These are phyloP conservation scores for Pachypanchax playfairii DNA, from an alignment of 2,113 vertebrate species.

Conservation along the genomic window DNA sequence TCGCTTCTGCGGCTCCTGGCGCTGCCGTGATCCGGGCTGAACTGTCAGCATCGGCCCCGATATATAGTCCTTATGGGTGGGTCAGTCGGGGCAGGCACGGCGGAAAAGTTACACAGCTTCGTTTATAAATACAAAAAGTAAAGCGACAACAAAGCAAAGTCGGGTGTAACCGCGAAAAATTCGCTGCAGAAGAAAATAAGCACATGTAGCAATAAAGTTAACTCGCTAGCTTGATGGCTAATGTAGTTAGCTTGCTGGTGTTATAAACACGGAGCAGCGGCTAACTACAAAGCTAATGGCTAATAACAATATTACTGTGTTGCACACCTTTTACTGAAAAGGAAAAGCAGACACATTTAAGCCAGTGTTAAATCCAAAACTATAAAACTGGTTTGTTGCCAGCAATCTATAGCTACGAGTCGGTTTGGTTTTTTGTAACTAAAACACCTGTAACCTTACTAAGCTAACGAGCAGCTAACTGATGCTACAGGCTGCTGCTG, in stretches of 20 bases:
- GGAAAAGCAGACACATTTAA: conserved; percentile 38
- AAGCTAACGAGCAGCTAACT: conserved; percentile 53
- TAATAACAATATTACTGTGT: conserved; percentile 71
- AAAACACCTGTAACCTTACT: conserved; percentile 71
- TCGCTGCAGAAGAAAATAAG: conserved; percentile 40
- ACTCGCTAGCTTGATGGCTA: conserved; percentile 71
- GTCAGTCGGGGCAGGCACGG: conserved; percentile 70
- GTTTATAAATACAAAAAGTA: conserved; percentile 24
- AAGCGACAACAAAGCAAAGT: conserved; percentile 24
- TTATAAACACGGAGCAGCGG: conserved; percentile 70
- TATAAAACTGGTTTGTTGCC: conserved; percentile 6
- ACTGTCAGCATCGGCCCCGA: conserved; percentile 84
- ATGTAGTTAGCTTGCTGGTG: conserved; percentile 47
- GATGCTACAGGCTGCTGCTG: conserved; percentile 73
- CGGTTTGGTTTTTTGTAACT: conserved; percentile 42
- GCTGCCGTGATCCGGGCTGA: conserved; percentile 81
- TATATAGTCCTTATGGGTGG: conserved; percentile 75
- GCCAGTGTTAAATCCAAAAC: conserved; percentile 28
- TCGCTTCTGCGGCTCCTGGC: conserved; percentile 82
- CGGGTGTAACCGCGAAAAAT: conserved; percentile 1
- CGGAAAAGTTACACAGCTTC: conserved; percentile 33
- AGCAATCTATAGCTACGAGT: conserved; percentile 43
- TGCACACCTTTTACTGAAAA: conserved; percentile 20
- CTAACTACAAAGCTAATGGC: conserved; percentile 59
- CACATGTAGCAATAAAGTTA: conserved; percentile 70